Percentiles rank a stretch among this genome's conserved stretches.
Conservation (phyloP, 2,888 invertebrate genomes). For the Polyploca ridens region DNA sequence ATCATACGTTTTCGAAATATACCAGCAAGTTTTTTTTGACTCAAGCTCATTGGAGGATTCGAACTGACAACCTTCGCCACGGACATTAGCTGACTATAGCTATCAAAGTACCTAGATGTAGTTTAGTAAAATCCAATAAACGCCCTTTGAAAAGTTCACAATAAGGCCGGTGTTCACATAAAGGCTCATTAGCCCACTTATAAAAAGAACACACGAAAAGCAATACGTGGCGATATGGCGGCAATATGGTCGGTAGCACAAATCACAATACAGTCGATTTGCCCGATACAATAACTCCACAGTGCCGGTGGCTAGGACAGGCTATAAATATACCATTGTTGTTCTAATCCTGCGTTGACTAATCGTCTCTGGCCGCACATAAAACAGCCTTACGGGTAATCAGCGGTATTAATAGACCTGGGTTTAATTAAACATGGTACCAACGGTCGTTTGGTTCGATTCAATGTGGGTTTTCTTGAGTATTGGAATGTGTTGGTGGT, state of each 20-base stretch:
- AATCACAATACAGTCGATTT: constrained; percentile 44
- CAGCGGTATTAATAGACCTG: constrained; percentile 50
- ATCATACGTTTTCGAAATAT: no score
- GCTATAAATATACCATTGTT: constrained; percentile 73
- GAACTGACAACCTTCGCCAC: no score
- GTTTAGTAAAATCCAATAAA: no score
- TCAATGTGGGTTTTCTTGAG: constrained; percentile 27
- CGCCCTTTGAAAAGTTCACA: neutral
- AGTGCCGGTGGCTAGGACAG: constrained; percentile 24
- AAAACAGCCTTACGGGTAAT: constrained; percentile 44
- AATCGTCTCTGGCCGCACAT: constrained; percentile 52
- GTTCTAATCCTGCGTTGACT: constrained; percentile 73
- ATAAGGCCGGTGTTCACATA: constrained; percentile 6
- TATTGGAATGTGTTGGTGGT: constrained; percentile 13
- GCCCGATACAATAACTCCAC: constrained; percentile 10
- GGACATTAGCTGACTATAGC: no score
- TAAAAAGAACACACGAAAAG: constrained; percentile 7
- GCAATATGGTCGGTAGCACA: constrained; percentile 30
- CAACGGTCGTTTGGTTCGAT: constrained; percentile 24
- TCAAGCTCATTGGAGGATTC: no score
- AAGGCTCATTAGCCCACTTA: constrained; percentile 15
- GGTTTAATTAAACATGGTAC: constrained; percentile 58
- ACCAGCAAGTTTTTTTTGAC: no score
- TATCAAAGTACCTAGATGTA: no score
- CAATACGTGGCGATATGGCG: neutral